Evolutionary conservation across 2,888 invertebrate species (phyloP), one percentile per base, ranked within the genome.

Genomic region (Dione juno): DNA sequence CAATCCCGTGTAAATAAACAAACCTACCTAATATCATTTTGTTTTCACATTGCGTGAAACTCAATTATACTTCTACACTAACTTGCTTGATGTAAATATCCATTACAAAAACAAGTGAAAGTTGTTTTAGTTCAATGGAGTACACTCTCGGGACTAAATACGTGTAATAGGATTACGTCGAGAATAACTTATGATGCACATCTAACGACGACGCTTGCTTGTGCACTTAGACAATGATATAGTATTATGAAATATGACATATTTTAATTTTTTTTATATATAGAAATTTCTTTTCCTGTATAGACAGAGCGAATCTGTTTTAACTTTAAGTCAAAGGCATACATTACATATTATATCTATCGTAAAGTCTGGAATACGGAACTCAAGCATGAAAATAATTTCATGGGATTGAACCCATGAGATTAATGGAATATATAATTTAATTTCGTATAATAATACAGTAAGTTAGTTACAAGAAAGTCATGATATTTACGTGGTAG

Each of bases 151-250:
- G 41, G 13, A 63, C 64, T 64, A 68, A 71, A 68, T 68, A 63
- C 63, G 19, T 48, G 68, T 71, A 71, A 71, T 58, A 64, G 67
- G 64, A 68, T 71, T 71, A 71, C 45, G 64, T 35, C 57, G 50
- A 19, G 52, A 61, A 66, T 66, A 70, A 72, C 69, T 65, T 63
- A 66, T 52, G 54, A 45, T 54, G 40, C 57, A 61, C 48, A 59
- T 53, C 52, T 72, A 69, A 69, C 69, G 65, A 63, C 69, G 65
- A 63, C 14, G 21, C 40, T 48, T 69, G 54, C 61, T 65, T 66
- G 66, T 69, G 48, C 53, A 66, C 69, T 70, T 61, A 61, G 41
- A 52, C 53, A 61, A 13, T 40, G 57, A 50, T 70, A 21, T 72
- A 70, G 64, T 43, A 35, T 59, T 41, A 41, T 52, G 41, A 37